A percentile compares a stretch with the other conserved stretches of the same genome.
Conservation (phyloP, 2,888 invertebrate genomes). For the Drosophila nr. perissopoda region DNA sequence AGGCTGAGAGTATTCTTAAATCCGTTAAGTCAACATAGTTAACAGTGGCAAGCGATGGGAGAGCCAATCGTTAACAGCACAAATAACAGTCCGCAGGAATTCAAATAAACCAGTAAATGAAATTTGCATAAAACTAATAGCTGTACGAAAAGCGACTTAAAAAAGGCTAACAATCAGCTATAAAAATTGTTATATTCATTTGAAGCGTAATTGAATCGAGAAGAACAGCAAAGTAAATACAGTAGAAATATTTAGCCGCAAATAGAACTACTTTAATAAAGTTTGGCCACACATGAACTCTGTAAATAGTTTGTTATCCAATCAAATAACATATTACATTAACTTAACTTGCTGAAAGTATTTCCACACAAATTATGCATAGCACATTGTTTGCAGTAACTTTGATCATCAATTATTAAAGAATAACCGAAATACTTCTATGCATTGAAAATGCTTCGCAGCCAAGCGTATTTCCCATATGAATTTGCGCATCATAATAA, state of each 20-base stretch:
- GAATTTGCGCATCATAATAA: conserved; percentile 61
- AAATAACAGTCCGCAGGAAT: conserved; percentile 16
- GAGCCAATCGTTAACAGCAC: conserved; percentile 8
- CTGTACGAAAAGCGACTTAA: background rate
- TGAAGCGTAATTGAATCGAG: background rate
- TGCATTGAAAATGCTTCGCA: conserved; percentile 14
- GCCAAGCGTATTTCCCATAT: conserved; percentile 23
- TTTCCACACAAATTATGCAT: background rate
- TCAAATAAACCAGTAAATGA: conserved; percentile 26
- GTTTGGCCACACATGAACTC: background rate
- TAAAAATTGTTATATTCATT: background rate
- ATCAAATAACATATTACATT: background rate
- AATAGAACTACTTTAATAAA: background rate
- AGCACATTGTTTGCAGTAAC: conserved; percentile 8
- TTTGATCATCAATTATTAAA: conserved; percentile 35
- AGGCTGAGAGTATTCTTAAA: conserved; percentile 15
- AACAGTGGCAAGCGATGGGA: conserved; percentile 30
- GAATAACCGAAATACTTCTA: conserved; percentile 23
- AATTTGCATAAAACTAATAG: conserved; percentile 30
- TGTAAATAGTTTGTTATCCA: background rate
- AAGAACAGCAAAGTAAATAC: background rate
- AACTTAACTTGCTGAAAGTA: background rate
- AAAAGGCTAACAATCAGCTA: background rate
- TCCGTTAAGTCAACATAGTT: conserved; percentile 19
- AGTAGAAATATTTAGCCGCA: background rate